Evolutionary conservation across 1,140 invertebrate species (phyloP).

Genomic region (Luehdorfia chinensis): DNA sequence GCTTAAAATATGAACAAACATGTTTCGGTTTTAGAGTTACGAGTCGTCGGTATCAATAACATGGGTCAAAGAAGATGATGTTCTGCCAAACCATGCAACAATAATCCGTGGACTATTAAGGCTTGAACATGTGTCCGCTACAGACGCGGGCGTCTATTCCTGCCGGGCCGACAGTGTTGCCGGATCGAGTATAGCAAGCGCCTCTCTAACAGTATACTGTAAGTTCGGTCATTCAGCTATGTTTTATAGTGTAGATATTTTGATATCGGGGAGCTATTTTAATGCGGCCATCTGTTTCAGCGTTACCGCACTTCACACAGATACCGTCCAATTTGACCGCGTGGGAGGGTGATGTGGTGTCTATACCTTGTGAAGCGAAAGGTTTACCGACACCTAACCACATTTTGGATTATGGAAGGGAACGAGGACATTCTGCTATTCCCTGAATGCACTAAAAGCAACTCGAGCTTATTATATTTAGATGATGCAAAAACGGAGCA

Average conservation of each 20-base stretch:
- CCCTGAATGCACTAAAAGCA: conserved; percentile 67
- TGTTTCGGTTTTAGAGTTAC: conserved; percentile 56
- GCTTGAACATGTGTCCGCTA: conserved; percentile 66
- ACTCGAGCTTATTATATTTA: conserved; percentile 68
- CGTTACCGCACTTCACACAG: conserved; percentile 93
- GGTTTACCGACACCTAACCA: conserved; percentile 93
- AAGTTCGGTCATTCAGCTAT: conserved; percentile 28
- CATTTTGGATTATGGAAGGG: conserved; percentile 92
- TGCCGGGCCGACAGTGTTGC: conserved; percentile 74
- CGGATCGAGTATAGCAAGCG: conserved; percentile 66
- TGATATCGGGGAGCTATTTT: conserved; percentile 58
- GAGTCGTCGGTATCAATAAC: conserved; percentile 67
- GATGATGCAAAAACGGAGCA: conserved; percentile 61
- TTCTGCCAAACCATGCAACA: conserved; percentile 84
- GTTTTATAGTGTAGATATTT: conserved; percentile 62
- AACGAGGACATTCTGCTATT: conserved; percentile 65
- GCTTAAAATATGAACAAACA: no score
- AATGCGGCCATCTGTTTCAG: conserved; percentile 79
- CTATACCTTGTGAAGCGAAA: conserved; percentile 92
- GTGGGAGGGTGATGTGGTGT: conserved; percentile 86
- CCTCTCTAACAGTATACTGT: conserved; percentile 74
- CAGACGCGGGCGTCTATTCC: conserved; percentile 71
- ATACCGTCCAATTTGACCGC: conserved; percentile 91
- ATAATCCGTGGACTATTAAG: conserved; percentile 79
- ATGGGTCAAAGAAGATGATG: conserved; percentile 66